Percentiles rank a stretch among this genome's conserved stretches.
These are phyloP conservation scores for Idaea straminata DNA, from an alignment of 2,888 invertebrate genomes.

Conservation along the genomic window DNA sequence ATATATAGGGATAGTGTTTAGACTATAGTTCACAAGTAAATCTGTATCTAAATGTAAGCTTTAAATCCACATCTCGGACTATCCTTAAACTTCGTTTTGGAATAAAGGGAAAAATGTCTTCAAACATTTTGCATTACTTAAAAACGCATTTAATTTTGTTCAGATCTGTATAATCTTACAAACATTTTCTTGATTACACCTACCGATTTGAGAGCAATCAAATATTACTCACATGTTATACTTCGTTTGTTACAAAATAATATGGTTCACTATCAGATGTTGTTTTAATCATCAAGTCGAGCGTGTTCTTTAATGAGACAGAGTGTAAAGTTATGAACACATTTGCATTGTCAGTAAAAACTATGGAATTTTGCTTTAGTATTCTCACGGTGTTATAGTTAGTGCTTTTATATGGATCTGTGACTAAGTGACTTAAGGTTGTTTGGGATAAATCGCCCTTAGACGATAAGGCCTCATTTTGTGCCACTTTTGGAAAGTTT, in stretches of 20 bases:
- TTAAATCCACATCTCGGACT: too few species aligned
- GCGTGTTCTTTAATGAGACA: neutral
- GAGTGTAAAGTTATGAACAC: slow-evolving; percentile 1
- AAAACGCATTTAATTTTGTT: slow-evolving; percentile 17
- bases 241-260: neutral
- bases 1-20: too few species aligned
- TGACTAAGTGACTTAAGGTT: neutral
- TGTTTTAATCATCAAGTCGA: neutral
- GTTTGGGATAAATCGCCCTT: neutral
- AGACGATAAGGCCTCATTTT: neutral
- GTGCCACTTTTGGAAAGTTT: neutral
- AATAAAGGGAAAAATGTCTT: too few species aligned
- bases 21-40: too few species aligned
- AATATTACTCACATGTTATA: slow-evolving; percentile 12
- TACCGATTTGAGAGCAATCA: slow-evolving; percentile 3
- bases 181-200: slow-evolving; percentile 15
- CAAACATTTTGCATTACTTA: slow-evolving; percentile 15
- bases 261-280: neutral
- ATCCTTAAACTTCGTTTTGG: too few species aligned
- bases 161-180: slow-evolving; percentile 9
- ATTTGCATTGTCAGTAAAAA: slow-evolving; percentile 27
- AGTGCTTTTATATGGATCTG: neutral
- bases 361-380: slow-evolving; percentile 27
- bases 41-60: too few species aligned
- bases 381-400: neutral